A percentile compares a stretch with the other conserved stretches of the same genome.
Evolutionary conservation across 1,140 invertebrate species (phyloP).

Genomic region (Diachasmimorpha longicaudata): DNA sequence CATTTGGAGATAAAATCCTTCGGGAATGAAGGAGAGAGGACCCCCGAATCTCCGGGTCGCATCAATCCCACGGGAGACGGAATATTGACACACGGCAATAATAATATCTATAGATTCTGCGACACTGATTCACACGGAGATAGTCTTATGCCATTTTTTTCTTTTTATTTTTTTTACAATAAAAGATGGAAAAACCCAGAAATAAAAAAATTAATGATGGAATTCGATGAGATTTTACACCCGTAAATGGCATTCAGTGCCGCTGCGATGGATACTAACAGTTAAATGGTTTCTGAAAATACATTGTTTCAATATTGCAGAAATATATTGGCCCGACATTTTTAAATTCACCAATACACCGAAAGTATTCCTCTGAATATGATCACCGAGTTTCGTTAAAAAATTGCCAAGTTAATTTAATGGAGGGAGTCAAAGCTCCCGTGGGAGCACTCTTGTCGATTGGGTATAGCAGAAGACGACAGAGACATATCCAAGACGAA

Average conservation of each 20-base stretch:
- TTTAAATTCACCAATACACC: too few species aligned
- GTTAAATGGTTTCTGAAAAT: too few species aligned
- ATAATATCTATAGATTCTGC: conserved; percentile 39
- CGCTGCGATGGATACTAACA: too few species aligned
- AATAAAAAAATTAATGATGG: too few species aligned
- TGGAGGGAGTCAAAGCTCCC: conserved; percentile 16
- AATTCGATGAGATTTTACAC: too few species aligned
- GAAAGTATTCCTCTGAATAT: neutral
- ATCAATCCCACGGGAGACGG: conserved; percentile 13
- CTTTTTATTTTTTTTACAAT: neutral
- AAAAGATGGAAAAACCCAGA: neutral
- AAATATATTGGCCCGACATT: too few species aligned
- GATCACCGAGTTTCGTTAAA: neutral
- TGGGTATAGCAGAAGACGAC: conserved; percentile 19
- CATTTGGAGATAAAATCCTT: neutral
- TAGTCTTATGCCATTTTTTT: neutral
- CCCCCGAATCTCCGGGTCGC: neutral
- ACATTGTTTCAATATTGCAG: too few species aligned
- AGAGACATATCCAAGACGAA: neutral
- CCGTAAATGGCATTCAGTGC: too few species aligned
- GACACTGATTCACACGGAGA: conserved; percentile 39
- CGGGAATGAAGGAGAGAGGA: conserved; percentile 9
- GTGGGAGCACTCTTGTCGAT: conserved; percentile 29
- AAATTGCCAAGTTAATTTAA: neutral
- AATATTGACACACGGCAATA: conserved; percentile 43